Evolutionary conservation across 2,888 invertebrate species (phyloP), one percentile per base, ranked within the genome.

Genomic region (Cerastis rubricosa): DNA sequence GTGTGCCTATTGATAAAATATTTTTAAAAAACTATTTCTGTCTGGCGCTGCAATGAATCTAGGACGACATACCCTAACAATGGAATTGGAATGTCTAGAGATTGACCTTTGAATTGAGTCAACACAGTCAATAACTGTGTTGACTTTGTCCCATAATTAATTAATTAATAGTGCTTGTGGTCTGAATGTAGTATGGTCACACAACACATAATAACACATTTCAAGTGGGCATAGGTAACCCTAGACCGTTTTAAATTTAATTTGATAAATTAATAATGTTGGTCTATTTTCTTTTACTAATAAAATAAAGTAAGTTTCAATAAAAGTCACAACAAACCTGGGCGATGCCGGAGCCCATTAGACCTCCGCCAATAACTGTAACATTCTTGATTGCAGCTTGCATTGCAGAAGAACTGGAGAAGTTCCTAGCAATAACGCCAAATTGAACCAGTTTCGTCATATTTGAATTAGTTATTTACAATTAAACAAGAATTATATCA

Each of bases 281-380:
- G 4, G 7, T 43, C 45, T 11, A 1, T 47, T 35, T 73, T 25
- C n/a, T 43, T 12, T 61, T 9, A 29, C 2, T n/a, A n/a, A 19
- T 51, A 43, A 19, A 64, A 29, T 11, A 9, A 22, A 29, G n/a
- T 5, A n/a, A 11, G 29, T n/a, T 47, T 43, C 22, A 51, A 14
- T 57, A 0, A 45, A 47, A 73, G 40, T 65, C n/a, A 69, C 63
- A 63, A 84, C 85, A 70, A 74, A 98, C 98, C 97, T 99, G 99
- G 66, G 99, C 98, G 88, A 99, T 99, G 71, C 99, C 99, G 65
- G 98, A 98, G 7, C 99, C 99, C 99, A 99, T 99, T 12, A 98
- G 96, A 11, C 99, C 99, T 61, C 98, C 98, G n/a, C 99, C 99
- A 87, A 99, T 98, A 68, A 99, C 97, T 4, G 98, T 98, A 40